Base-by-base conservation (phyloP, 2,113 vertebrate species). In the Phodopus roborovskii region DNA sequence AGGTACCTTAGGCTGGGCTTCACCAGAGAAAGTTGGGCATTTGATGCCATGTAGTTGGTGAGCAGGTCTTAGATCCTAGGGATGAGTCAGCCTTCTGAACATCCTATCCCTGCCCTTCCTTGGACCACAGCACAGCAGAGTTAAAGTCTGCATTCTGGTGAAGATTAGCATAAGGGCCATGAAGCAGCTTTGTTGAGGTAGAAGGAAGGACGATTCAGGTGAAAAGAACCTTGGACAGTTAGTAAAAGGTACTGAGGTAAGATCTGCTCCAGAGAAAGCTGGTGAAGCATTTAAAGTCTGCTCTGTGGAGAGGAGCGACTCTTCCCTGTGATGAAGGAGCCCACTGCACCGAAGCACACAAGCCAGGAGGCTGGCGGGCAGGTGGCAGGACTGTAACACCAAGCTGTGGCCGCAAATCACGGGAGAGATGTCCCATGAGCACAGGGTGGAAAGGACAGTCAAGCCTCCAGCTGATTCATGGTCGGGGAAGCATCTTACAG, bases 391-490 rank as follows among this genome's bases (percentile, higher is more conserved):
- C 92, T 88, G 42, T 60, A 45, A 45, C 45, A 39, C 42, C 15
- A 70, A 50, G 60, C 88, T n/a, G 53, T 3, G 16, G 92, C 77
- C 0, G 39, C 96, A 98, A 98, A 98, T 97, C 97, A 97, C 48
- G 42, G 88, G 85, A 96, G 92, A 97, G 91, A 92, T 71, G 88
- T 97, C 95, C 96, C 96, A 86, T 79, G 97, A 78, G 95, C 96
- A 96, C 92, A 91, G 96, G 94, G 92, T 97, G 96, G 97, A 97
- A 98, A 97, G 97, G 96, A 98, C 97, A 97, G 94, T 98, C 90
- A 88, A 91, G 48, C 74, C 45, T 77, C 39, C n/a, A 81, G 58
- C 92, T 97, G 92, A 96, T 96, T 95, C 94, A 96, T 1, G 19
- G 82, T 73, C 68, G 42, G 92, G 73, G 60, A 95, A 79, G 79